These are phyloP conservation scores for Apeltes quadracus DNA, from an alignment of 2,113 vertebrate species.

Conservation along the genomic window DNA sequence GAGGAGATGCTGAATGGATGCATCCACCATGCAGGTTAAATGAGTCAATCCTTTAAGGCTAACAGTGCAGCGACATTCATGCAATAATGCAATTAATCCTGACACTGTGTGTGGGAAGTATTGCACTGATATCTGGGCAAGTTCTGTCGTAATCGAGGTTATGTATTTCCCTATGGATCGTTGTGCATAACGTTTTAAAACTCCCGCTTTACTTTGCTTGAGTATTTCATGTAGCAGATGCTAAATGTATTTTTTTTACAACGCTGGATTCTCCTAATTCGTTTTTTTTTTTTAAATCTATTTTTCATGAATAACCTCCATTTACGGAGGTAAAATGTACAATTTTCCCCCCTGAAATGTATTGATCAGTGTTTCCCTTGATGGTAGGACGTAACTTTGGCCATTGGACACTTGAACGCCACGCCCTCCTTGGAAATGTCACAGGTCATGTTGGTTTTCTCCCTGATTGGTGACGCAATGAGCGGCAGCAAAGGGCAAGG, in stretches of 20 bases:
- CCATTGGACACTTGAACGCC: conserved; percentile 44
- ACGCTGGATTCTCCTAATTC: not conserved
- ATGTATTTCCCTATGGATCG: not conserved
- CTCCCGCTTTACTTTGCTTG: not conserved
- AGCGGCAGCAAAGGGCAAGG: conserved; percentile 47
- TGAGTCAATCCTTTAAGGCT: not conserved
- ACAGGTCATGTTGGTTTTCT: conserved; percentile 48
- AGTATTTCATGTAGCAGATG: not conserved
- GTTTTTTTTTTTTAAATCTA: not conserved
- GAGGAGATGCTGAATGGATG: conserved; percentile 65
- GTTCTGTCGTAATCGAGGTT: not conserved
- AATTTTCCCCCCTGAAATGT: not conserved
- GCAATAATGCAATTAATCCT: not conserved
- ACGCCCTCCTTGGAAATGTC: conserved; percentile 73
- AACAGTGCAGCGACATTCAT: not conserved
- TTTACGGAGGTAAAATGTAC: not conserved
- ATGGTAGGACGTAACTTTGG: too few species aligned
- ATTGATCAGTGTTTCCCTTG: too few species aligned
- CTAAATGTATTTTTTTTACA: not conserved
- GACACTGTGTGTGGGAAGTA: not conserved
- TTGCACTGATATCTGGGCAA: not conserved
- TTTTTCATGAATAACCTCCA: not conserved
- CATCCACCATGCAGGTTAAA: not conserved
- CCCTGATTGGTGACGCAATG: conserved; percentile 32
- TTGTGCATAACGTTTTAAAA: not conserved